Evolutionary conservation across 2,888 invertebrate genomes (phyloP), one percentile per base, ranked within the genome.

Genomic region (Apodemia duryi): DNA sequence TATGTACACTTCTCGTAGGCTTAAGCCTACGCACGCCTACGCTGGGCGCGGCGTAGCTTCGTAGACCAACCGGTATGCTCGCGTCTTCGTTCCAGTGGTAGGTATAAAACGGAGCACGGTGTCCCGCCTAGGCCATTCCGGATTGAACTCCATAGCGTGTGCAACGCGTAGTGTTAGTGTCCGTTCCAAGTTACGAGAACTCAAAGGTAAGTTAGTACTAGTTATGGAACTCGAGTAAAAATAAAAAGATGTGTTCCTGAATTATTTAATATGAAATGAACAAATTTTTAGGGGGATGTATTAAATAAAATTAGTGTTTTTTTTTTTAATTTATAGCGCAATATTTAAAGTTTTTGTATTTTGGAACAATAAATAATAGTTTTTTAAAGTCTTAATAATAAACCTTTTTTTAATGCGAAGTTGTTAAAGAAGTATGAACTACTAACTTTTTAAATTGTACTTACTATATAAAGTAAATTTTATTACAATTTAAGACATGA

Each of bases 21-120:
- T 61, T 69, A 63, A 66, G 79, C 85, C 88, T 85, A 87, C 88
- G 86, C 85, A 86, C 89, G 90, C 90, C 91, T 85, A 90, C 90
- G 86, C 73, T 66, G 86, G 85, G 88, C 86, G 85, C 81, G 83
- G 83, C 83, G 77, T 78, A 73, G 71, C 71, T 35, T 61, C 73
- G 80, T 82, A 83, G 82, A 80, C 84, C 86, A 84, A 80, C 82
- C 84, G 79, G 79, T 82, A 80, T 78, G 78, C 75, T 74, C 72
- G 68, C 69, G 64, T 68, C 67, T 63, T 65, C 70, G 72, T 71
- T 68, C 72, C 69, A 69, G 69, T 65, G 67, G 71, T 54, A 54
- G 73, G 74, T 86, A 88, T 88, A 88, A 79, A 88, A 84, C 75
- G 76, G 72, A 74, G 70, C 69, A 68, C 71, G 70, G 68, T 72